Conservation (phyloP, 2,888 invertebrate species). For the Bedellia somnulentella region DNA sequence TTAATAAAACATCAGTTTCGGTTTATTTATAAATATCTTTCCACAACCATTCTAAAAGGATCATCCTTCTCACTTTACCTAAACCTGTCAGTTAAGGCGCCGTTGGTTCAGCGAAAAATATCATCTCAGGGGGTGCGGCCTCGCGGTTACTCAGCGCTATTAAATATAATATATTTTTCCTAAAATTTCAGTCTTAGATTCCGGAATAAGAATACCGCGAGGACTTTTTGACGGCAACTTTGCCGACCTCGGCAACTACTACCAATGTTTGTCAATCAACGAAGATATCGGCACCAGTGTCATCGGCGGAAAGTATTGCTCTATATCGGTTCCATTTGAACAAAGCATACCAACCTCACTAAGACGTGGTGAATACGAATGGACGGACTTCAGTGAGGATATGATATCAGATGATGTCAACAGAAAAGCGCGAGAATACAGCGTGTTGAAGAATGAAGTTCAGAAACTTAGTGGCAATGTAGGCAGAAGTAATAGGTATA, state of each 20-base stretch:
- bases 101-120: too few relatives aligned
- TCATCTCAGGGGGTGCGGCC: too few relatives aligned
- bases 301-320: conserved; percentile 11
- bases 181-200: conserved; percentile 6
- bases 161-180: too few relatives aligned
- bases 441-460: background rate
- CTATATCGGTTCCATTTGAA: background rate
- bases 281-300: background rate
- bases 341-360: too few relatives aligned
- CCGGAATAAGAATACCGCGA: conserved; percentile 5
- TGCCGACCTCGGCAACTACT: conserved; percentile 6
- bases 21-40: too few relatives aligned
- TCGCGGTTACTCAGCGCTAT: too few relatives aligned
- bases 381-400: background rate
- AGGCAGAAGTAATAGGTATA: too few relatives aligned
- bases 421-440: background rate
- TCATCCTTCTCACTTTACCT: too few relatives aligned
- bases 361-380: background rate
- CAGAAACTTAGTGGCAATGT: background rate
- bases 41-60: too few relatives aligned
- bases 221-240: conserved; percentile 5
- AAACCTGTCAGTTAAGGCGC: too few relatives aligned
- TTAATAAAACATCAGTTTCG: too few relatives aligned
- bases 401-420: background rate
- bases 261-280: conserved; percentile 6